Conservation (phyloP, 2,888 invertebrate genomes). For the Smittia sp. region DNA sequence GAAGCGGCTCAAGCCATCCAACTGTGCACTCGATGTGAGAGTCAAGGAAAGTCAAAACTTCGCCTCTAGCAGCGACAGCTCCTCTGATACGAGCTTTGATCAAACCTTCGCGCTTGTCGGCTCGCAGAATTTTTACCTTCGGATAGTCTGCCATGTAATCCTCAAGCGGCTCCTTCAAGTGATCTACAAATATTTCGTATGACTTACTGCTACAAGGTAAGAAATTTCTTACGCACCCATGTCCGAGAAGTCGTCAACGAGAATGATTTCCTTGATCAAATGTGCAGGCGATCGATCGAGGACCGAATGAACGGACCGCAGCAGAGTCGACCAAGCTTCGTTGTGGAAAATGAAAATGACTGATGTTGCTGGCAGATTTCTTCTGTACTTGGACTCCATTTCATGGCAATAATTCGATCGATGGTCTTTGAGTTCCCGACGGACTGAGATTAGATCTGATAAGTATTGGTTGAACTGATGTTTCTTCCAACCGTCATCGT, state of each 20-base stretch:
- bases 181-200: conserved; percentile 59
- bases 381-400: conserved; percentile 56
- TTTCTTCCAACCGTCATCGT: conserved; percentile 90
- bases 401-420: conserved; percentile 66
- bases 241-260: conserved; percentile 95
- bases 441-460: conserved; percentile 94
- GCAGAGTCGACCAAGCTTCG: conserved; percentile 96
- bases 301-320: conserved; percentile 94
- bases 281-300: conserved; percentile 87
- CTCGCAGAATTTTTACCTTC: conserved; percentile 68
- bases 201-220: not conserved
- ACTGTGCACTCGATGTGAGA: conserved; percentile 45
- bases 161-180: conserved; percentile 85
- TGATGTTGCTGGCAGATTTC: conserved; percentile 77
- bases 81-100: conserved; percentile 45
- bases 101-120: conserved; percentile 43
- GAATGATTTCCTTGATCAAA: conserved; percentile 87
- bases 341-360: conserved; percentile 98
- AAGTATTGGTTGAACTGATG: conserved; percentile 99
- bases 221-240: conserved; percentile 70
- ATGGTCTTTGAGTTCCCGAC: conserved; percentile 88
- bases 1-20: conserved; percentile 49
- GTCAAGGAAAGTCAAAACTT: conserved; percentile 46
- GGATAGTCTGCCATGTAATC: conserved; percentile 87
- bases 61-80: conserved; percentile 44